Conservation (phyloP, 1,140 invertebrate species). For the Zaprionus vittiger region DNA sequence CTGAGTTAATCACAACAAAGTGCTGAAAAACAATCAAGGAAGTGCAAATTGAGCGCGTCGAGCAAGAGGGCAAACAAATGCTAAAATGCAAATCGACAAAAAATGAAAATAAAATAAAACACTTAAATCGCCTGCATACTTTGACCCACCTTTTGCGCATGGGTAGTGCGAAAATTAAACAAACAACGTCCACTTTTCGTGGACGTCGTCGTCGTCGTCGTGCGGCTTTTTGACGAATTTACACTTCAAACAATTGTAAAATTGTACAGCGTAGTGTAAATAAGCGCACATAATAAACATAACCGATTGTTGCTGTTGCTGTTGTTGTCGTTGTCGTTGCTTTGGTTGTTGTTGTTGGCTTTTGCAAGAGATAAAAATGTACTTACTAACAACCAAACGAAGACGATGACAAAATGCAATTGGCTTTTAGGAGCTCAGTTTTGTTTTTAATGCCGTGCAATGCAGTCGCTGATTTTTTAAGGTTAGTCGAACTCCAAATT, state of each 20-base stretch:
- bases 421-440: slow-evolving; percentile 52
- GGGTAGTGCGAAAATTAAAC: slow-evolving; percentile 71
- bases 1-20: slow-evolving; percentile 30
- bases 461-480: slow-evolving; percentile 53
- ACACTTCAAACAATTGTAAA: slow-evolving; percentile 80
- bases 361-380: slow-evolving; percentile 67
- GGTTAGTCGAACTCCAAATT: not conserved
- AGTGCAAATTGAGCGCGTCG: slow-evolving; percentile 53
- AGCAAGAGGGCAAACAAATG: slow-evolving; percentile 31
- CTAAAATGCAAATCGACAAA: slow-evolving; percentile 14
- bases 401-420: slow-evolving; percentile 35
- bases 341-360: slow-evolving; percentile 25
- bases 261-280: slow-evolving; percentile 69
- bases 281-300: slow-evolving; percentile 73
- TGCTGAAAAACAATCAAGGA: slow-evolving; percentile 20
- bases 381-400: slow-evolving; percentile 27
- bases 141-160: slow-evolving; percentile 18
- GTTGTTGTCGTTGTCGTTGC: slow-evolving; percentile 5
- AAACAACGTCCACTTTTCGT: slow-evolving; percentile 58
- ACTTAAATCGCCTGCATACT: slow-evolving; percentile 10
- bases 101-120: slow-evolving; percentile 25
- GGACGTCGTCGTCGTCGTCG: not conserved
- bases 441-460: slow-evolving; percentile 54
- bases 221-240: slow-evolving; percentile 66
- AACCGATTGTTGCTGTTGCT: slow-evolving; percentile 2